Conservation (phyloP, 2,113 vertebrate species). For the Uropsilus gracilis region DNA sequence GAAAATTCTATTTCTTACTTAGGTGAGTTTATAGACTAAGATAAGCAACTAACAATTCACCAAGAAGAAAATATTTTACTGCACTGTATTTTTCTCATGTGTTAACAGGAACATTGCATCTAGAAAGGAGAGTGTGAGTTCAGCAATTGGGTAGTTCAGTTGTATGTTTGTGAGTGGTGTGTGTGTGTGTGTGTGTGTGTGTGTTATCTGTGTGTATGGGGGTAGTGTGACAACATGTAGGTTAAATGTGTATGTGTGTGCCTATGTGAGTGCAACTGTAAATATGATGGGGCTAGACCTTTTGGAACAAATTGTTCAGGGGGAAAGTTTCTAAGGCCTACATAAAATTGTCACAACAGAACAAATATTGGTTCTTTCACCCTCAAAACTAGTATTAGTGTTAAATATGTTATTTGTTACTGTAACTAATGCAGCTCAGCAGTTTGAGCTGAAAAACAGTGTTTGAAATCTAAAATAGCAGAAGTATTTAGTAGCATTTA, state of each 20-base stretch:
- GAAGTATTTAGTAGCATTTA: neutral
- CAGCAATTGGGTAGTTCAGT: neutral
- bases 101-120: neutral
- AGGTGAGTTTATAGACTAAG: neutral
- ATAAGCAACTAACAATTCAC: neutral
- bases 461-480: neutral
- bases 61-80: neutral
- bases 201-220: no score
- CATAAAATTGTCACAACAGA: neutral
- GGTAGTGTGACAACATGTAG: no score
- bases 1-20: neutral
- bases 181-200: fast-evolving
- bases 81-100: neutral
- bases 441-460: neutral
- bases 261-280: neutral
- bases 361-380: neutral
- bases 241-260: no score
- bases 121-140: neutral
- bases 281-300: neutral
- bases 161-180: neutral
- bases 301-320: neutral
- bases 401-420: neutral
- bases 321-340: neutral
- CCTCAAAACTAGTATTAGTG: neutral
- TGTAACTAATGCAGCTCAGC: neutral